These are phyloP conservation scores for Salticus scenicus DNA, from an alignment of 2,888 invertebrate genomes.

Conservation along the genomic window DNA sequence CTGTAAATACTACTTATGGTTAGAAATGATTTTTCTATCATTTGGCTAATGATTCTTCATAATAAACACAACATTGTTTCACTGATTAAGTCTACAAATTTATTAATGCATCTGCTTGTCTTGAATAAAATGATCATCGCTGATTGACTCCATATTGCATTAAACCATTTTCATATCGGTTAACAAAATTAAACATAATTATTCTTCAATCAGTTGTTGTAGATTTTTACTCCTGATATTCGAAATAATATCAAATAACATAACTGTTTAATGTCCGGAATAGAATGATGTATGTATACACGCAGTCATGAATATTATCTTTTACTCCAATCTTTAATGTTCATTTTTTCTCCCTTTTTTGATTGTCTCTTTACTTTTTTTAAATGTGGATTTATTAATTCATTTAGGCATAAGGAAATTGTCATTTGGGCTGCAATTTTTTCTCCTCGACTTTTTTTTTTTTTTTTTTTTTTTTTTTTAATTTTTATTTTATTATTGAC, in stretches of 20 bases:
- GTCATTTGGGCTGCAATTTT: conserved; percentile 50
- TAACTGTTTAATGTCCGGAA: conserved; percentile 4
- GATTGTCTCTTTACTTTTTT: not conserved
- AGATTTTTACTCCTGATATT: not conserved
- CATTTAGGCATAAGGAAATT: conserved; percentile 49
- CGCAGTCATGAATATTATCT: not conserved
- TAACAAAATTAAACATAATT: conserved; percentile 8
- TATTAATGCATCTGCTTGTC: too few species aligned
- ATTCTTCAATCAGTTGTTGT: not conserved
- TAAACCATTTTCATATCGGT: not conserved
- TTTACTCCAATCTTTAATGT: not conserved
- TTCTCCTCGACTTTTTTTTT: too few species aligned
- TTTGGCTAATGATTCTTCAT: too few species aligned
- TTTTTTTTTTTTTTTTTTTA: too few species aligned
- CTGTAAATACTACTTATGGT: too few species aligned
- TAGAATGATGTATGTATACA: not conserved
- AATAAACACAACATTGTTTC: not conserved
- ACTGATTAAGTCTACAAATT: not conserved
- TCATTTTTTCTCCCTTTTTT: conserved; percentile 19
- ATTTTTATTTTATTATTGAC: conserved; percentile 26
- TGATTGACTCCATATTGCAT: not conserved
- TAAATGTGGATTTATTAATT: conserved; percentile 55
- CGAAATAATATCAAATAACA: not conserved
- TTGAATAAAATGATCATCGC: not conserved
- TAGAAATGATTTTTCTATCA: too few species aligned